Evolutionary conservation across 1,140 invertebrate genomes (phyloP), one percentile per base, ranked within the genome.

Genomic region (Solenopsis invicta): DNA sequence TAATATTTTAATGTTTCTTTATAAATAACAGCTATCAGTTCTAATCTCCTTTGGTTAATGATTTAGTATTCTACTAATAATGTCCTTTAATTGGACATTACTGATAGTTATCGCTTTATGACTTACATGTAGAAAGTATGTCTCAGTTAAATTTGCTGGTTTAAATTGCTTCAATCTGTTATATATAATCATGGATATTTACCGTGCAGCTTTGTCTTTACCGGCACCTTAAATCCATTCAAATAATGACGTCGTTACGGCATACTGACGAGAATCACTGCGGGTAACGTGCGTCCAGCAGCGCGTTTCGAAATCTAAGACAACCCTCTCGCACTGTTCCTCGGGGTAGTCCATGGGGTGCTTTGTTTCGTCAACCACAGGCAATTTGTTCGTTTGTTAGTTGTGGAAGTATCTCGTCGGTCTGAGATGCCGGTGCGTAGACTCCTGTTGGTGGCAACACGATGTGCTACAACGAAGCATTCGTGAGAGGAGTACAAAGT

Each of bases 341-440:
- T 29, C 50, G 71, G 56, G 50, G 64, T 41, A 75, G 85, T 87
- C 86, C 74, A 67, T 71, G 78, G 84, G 85, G 82, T 29, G 89
- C 89, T 91, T 91, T 91, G 89, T 91, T 91, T 91, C 88, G 80
- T 91, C 89, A 89, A 91, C 87, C 90, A 87, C 87, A 91, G 80
- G 84, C 90, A 91, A 91, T 91, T 91, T 91, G 90, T 90, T 88
- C 84, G 82, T 90, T 89, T 88, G 89, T 91, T 80, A 84, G 72
- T 77, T 75, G 88, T 89, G 72, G 88, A 89, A 90, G 78, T 80
- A 87, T 89, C 85, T 72, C 48, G 64, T 82, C 59, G 88, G 75
- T 50, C 48, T 45, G 81, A 66, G 48, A 52, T 76, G 34, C 64
- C 64, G 6, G 0, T 29, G 41, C 71, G 24, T 80, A 48, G 77